Evolutionary conservation across 2,888 invertebrate species (phyloP), one percentile per base, ranked within the genome.

Genomic region (Cephus rjabovi): DNA sequence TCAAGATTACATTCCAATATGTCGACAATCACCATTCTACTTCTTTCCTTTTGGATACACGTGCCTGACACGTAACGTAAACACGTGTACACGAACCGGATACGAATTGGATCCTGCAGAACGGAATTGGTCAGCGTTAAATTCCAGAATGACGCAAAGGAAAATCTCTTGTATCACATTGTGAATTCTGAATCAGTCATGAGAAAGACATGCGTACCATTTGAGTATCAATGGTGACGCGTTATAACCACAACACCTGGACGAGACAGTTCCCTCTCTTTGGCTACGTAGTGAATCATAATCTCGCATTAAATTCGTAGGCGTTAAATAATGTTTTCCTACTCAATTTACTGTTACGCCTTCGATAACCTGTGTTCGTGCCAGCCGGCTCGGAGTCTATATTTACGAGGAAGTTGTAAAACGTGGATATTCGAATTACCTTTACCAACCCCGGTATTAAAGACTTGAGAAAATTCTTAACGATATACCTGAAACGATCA

Each of bases 331-430:
- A 87, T 85, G 84, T 83, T 82, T 85, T 83, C 85, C 83, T 83
- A 80, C 82, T 82, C 85, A 82, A 86, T 88, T 88, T 87, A 89
- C 86, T 85, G 87, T 87, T 87, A 86, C 85, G 83, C 82, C 85
- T 77, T 77, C 79, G 82, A 84, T 83, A 84, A 83, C 77, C 82
- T 34, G 37, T 30, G 74, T 80, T 75, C 77, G 79, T 81, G 77
- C 75, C 78, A 79, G 77, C 80, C 80, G 76, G 81, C 80, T 80
- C 80, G 74, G 78, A 81, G 81, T 81, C 78, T 79, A 79, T 85
- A 87, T 88, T 88, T 88, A 88, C 82, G 86, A 85, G 80, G 81
- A 70, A 33, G 37, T 73, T 37, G n/a, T 40, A 34, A 40, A 74
- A 56, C 56, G 56, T 56, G 56, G 23, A 56, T 56, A 56, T 56